Base-by-base conservation (phyloP, 92 coral and sea anemone genomes). In the Epizoanthus stellaris region DNA sequence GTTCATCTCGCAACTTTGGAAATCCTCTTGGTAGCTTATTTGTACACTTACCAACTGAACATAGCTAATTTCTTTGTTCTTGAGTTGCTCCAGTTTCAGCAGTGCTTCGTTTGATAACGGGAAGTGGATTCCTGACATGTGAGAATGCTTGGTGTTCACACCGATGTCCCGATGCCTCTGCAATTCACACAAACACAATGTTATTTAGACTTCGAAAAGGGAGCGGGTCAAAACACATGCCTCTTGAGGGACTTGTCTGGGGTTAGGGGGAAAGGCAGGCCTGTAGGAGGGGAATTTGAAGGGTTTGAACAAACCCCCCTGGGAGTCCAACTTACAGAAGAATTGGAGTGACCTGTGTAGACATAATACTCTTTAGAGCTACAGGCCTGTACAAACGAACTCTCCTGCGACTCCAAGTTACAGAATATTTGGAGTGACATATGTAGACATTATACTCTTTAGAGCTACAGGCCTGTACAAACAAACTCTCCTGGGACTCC, bases 41-140 rank as follows among this genome's bases (percentile, higher is more conserved):
- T 39, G 25, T n/a, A 52, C 19, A 82, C 98, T 87, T 87, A 96
- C 99, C 87, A 96, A 86, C 70, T 94, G 98, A 12, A 96, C 95
- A 70, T 92, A 90, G 63, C 92, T 91, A 21, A 93, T 80, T 77
- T 93, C 91, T 45, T 94, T 90, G 43, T 91, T 85, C 20, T 91
- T 86, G 12, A 96, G 93, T 42, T 85, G 86, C 16, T 47, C 75
- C 38, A 96, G 88, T 59, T 95, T 88, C 23, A 75, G 82, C 85
- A 94, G 75, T 11, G 94, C 99, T 59, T 91, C 97, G 36, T 87
- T 95, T 16, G 91, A 81, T 72, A 94, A 83, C 8, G 99, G 99
- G 65, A 96, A 96, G 73, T 94, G 93, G 56, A 96, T 94, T 3
- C 99, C 99, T 14, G 98, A 82, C 94, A 96, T 91, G 94, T 96